These are phyloP conservation scores for Habrosyne pyritoides DNA, from an alignment of 2,888 invertebrate genomes.

Conservation along the genomic window DNA sequence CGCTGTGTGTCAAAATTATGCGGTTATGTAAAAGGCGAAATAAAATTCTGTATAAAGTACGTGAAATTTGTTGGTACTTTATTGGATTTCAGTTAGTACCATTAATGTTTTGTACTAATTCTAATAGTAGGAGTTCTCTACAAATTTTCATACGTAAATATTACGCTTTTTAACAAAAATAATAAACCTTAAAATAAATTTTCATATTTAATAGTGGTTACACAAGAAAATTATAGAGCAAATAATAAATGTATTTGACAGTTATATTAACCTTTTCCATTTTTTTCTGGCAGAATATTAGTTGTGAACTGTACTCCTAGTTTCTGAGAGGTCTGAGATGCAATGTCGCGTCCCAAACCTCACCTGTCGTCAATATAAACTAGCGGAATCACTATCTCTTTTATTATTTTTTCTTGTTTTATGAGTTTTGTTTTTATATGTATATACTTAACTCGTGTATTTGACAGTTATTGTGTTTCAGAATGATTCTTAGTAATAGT, in stretches of 20 bases:
- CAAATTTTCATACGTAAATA: too few species aligned
- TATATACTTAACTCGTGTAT: conserved; percentile 47
- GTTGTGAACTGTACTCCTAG: conserved; percentile 6
- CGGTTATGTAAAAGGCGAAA: neutral
- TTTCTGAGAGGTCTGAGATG: conserved; percentile 1
- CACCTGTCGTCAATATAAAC: conserved; percentile 69
- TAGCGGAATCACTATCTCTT: conserved; percentile 65
- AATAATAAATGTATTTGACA: neutral
- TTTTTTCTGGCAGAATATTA: neutral
- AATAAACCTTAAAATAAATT: too few species aligned
- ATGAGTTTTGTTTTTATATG: conserved; percentile 51
- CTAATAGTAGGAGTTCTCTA: too few species aligned
- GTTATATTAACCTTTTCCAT: neutral
- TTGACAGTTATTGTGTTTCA: neutral
- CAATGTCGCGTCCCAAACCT: conserved; percentile 27
- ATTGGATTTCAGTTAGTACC: too few species aligned
- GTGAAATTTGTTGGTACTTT: neutral
- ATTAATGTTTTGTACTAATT: too few species aligned
- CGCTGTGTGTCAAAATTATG: neutral
- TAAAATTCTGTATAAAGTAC: neutral
- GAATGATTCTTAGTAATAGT: too few species aligned
- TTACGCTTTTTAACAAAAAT: too few species aligned
- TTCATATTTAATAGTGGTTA: too few species aligned
- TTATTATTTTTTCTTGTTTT: conserved; percentile 66
- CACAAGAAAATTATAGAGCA: neutral